Evolutionary conservation across 35 echinoderm and acorn worm species (phyloP).

Genomic region (Ophioderma brevispina): DNA sequence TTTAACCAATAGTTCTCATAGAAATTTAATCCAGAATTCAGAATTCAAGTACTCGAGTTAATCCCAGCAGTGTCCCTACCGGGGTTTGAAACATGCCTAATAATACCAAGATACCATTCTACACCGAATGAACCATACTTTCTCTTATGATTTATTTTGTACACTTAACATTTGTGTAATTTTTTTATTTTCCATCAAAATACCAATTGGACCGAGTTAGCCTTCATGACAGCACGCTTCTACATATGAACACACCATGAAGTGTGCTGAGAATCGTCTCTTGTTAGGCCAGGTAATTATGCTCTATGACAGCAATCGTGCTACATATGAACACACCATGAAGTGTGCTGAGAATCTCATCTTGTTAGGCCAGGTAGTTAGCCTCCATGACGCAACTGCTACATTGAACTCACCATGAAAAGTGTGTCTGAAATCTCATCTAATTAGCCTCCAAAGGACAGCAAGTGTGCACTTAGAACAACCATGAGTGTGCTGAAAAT

Average conservation of each 20-base stretch:
- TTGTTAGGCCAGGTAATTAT: neutral
- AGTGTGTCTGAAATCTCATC: constrained; percentile 32
- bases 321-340: constrained; percentile 92
- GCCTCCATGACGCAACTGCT: constrained; percentile 84
- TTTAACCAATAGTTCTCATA: too few relatives aligned
- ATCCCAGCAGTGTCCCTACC: too few relatives aligned
- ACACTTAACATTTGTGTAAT: too few relatives aligned
- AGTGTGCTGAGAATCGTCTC: constrained; percentile 37
- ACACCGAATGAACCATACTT: too few relatives aligned
- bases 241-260: constrained; percentile 95
- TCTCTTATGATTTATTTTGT: too few relatives aligned
- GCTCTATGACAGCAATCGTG: constrained; percentile 91
- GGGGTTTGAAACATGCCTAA: too few relatives aligned
- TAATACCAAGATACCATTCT: too few relatives aligned
- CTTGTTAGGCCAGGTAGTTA: neutral
- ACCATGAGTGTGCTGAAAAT: constrained; percentile 75
- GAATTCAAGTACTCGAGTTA: too few relatives aligned
- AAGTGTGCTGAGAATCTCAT: constrained; percentile 54
- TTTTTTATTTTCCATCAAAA: constrained; percentile 55
- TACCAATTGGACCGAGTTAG: constrained; percentile 91
- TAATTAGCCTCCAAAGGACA: constrained; percentile 49
- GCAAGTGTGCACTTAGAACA: constrained; percentile 90
- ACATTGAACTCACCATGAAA: constrained; percentile 94
- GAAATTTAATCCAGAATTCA: too few relatives aligned
- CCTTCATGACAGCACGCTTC: constrained; percentile 89